A percentile compares a stretch with the other conserved stretches of the same genome.
Evolutionary conservation across 2,888 invertebrate species (phyloP).

Genomic region (Hylaea fasciaria): DNA sequence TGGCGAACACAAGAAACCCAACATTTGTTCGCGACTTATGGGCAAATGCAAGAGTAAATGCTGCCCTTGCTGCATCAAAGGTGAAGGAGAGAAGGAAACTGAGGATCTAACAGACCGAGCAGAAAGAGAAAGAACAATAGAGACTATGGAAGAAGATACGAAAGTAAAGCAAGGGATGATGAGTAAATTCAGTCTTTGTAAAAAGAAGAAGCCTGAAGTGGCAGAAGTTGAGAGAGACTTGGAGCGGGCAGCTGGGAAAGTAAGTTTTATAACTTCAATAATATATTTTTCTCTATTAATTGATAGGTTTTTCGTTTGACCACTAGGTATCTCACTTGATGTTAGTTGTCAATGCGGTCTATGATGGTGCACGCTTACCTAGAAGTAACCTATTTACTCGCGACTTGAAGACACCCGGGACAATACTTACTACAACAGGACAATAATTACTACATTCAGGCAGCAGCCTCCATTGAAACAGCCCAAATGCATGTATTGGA

Average conservation of each 20-base stretch:
- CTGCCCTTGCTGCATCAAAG: conserved; percentile 78
- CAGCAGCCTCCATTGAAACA: no score
- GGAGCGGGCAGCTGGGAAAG: conserved; percentile 76
- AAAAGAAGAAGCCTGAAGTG: conserved; percentile 69
- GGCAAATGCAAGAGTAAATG: conserved; percentile 75
- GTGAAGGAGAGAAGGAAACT: conserved; percentile 58
- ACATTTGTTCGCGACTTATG: conserved; percentile 71
- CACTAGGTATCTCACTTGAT: no score
- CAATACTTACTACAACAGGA: no score
- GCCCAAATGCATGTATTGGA: no score
- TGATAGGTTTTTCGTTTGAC: no score
- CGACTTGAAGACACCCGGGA: no score
- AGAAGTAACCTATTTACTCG: no score
- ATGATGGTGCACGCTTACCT: no score
- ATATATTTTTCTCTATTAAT: no score
- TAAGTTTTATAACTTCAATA: no score
- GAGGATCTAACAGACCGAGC: conserved; percentile 46
- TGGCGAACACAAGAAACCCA: conserved; percentile 57
- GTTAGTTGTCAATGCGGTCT: no score
- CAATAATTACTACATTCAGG: no score
- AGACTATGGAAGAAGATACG: conserved; percentile 40
- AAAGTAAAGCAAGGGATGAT: conserved; percentile 64
- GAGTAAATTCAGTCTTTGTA: conserved; percentile 70
- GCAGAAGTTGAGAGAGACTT: conserved; percentile 65
- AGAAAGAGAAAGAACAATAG: conserved; percentile 31